Evolutionary conservation across 2,113 vertebrate genomes (phyloP).

Genomic region (Pituophis catenifer): DNA sequence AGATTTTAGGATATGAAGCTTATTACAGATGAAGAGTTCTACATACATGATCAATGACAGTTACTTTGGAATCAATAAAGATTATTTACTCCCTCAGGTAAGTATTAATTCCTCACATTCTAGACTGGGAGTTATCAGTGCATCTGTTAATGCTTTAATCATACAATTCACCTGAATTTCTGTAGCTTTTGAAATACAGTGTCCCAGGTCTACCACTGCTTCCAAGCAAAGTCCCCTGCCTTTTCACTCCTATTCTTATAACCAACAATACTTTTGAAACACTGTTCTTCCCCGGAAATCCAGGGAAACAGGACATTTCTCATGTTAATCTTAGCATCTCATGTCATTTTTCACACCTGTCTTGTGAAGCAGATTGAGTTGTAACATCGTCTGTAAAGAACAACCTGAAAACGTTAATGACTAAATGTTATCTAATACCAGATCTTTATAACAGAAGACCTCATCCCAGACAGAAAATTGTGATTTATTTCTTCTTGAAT

Average conservation of each 20-base stretch:
- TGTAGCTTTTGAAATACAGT: neutral
- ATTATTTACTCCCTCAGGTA: neutral
- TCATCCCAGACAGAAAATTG: neutral
- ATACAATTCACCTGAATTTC: neutral
- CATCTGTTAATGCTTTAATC: neutral
- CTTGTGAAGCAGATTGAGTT: neutral
- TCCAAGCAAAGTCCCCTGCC: neutral
- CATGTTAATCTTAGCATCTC: neutral
- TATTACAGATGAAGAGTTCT: neutral
- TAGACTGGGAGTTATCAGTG: neutral
- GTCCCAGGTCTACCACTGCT: neutral
- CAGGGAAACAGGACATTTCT: neutral
- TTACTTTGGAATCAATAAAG: neutral
- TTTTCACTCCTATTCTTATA: neutral
- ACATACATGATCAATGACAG: neutral
- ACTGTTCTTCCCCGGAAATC: neutral
- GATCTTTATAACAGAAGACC: neutral
- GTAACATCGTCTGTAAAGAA: neutral
- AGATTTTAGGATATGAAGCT: neutral
- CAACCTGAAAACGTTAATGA: neutral
- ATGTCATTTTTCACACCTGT: neutral
- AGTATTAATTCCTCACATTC: neutral
- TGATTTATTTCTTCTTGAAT: neutral
- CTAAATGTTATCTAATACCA: neutral
- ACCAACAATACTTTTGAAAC: neutral